A percentile compares a stretch with the other conserved stretches of the same genome.
Evolutionary conservation across 35 echinoderm and acorn worm species (phyloP).

Genomic region (Hemicentrotus pulcherrimus): DNA sequence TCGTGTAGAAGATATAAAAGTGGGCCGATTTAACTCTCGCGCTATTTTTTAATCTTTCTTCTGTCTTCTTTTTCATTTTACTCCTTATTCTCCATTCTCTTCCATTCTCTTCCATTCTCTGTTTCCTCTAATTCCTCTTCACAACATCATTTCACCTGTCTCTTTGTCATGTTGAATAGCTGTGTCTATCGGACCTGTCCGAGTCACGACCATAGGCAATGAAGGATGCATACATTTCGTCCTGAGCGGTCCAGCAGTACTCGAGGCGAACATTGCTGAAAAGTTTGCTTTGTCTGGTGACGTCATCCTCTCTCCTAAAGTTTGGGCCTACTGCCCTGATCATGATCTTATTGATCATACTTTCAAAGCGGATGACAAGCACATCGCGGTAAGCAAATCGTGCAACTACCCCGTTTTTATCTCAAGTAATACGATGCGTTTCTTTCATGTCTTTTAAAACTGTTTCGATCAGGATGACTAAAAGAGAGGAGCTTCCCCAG

Average conservation of each 20-base stretch:
- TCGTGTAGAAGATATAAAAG: too few relatives aligned
- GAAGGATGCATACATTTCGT: constrained; percentile 83
- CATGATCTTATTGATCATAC: constrained; percentile 70
- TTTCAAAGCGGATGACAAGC: constrained; percentile 72
- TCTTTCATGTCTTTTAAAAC: too few relatives aligned
- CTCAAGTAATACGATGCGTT: too few relatives aligned
- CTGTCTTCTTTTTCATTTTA: neutral
- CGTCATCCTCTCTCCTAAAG: constrained; percentile 82
- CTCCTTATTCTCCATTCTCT: neutral
- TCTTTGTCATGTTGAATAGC: constrained; percentile 51
- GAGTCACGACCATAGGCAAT: constrained; percentile 87
- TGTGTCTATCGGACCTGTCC: constrained; percentile 76
- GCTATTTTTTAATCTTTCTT: too few relatives aligned
- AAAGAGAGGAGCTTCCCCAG: too few relatives aligned
- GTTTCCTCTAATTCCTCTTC: neutral
- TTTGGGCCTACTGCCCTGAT: constrained; percentile 85
- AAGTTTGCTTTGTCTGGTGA: constrained; percentile 84
- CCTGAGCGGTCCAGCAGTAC: constrained; percentile 79
- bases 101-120: neutral
- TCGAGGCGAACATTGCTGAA: constrained; percentile 90
- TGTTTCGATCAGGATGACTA: too few relatives aligned
- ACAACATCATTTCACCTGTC: neutral
- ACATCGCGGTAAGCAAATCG: constrained; percentile 65
- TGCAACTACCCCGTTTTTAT: neutral
- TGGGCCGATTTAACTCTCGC: too few relatives aligned